phyloP scores from a whole-genome alignment of 1,140 invertebrate species.

The Drosophila elegans region DNA sequence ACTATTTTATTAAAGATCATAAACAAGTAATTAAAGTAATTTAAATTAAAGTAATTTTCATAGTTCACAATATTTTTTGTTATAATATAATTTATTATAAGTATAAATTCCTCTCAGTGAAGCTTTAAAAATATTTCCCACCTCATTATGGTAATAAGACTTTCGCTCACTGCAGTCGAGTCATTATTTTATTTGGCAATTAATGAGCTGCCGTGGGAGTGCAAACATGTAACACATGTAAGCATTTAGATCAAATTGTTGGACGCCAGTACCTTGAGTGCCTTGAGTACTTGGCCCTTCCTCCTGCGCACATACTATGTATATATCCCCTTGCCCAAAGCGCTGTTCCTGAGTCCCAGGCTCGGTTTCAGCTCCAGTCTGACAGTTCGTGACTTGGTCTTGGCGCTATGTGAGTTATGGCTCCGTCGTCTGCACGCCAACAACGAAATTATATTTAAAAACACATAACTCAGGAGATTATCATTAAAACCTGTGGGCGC shows the following conservation, averaged over 20 bases:
- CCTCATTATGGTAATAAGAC: not conserved
- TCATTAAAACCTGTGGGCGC: conserved; percentile 83
- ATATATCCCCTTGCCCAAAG: not conserved
- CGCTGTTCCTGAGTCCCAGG: conserved; percentile 4
- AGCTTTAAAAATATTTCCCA: not conserved
- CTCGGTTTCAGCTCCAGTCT: conserved; percentile 27
- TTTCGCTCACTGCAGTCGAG: conserved; percentile 24
- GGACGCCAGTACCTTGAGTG: conserved; percentile 1
- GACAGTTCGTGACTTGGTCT: conserved; percentile 79
- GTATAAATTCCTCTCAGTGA: conserved; percentile 5
- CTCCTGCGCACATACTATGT: not conserved
- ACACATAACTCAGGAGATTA: conserved; percentile 84
- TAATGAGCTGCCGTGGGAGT: conserved; percentile 73
- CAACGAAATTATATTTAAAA: conserved; percentile 85
- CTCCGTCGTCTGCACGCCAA: conserved; percentile 77
- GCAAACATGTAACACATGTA: conserved; percentile 57
- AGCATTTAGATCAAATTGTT: conserved; percentile 46
- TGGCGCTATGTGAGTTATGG: conserved; percentile 81
- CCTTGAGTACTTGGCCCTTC: not conserved
- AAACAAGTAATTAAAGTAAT: no score
- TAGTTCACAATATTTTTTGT: no score
- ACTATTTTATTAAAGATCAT: no score
- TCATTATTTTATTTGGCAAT: conserved; percentile 77
- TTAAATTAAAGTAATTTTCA: no score
- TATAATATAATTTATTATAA: no score